Evolutionary conservation across 2,888 invertebrate genomes (phyloP), one percentile per base, ranked within the genome.

Genomic region (Limnephilus auricula): DNA sequence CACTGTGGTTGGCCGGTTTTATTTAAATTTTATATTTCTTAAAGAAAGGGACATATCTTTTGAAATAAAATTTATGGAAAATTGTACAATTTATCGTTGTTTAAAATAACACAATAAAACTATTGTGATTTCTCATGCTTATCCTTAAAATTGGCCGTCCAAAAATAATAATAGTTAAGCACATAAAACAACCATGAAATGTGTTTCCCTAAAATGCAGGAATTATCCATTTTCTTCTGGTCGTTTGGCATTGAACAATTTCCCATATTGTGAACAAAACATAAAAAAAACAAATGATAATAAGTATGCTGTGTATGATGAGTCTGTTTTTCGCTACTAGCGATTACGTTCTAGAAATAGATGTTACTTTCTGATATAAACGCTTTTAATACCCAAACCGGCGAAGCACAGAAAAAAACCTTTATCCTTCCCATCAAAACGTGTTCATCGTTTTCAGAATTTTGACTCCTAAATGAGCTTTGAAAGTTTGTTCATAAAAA

Each of bases 391-490:
- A 65, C 25, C 25, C 65, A 65, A 65, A 65, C 9, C 65, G 6
- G 65, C 65, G 9, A 65, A 65, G 65, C 5, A 5, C 15, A 10
- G 13, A n/a, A 37, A 85, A 34, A 84, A 85, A n/a, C n/a, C 30
- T 32, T 87, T 87, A 50, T 34, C 18, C 34, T 37, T 84, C 10
- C 13, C 65, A 45, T 65, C 87, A 31, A 87, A 87, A 87, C 65
- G 31, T 87, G 65, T 65, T 65, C 87, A 87, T 87, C 31, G 32
- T 30, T 12, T 50, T 87, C 50, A n/a, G 37, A 89, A 89, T 79
- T 87, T 89, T 79, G 89, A 89, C 89, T 79, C 40, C n/a, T 40
- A 79, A 89, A 89, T 89, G 79, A 79, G 79, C 79, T 37, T 87
- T 31, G 79, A 79, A 89, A 79, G 34, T 79, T 89, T 32, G 30